Conservation (phyloP, 2,888 invertebrate species). For the Eucera pruinosa region DNA sequence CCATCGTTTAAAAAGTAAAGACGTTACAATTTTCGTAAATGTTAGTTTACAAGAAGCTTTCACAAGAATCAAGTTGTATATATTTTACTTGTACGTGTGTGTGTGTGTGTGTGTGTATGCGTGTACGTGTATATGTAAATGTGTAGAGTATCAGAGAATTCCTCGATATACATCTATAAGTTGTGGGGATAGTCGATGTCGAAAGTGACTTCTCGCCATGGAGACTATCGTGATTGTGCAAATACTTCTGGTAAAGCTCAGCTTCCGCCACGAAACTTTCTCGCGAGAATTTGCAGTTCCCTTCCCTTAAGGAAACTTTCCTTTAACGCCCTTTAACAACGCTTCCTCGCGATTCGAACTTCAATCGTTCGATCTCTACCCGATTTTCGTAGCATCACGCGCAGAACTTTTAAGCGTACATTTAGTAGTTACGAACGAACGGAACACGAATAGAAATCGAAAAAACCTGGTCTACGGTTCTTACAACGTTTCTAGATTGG, state of each 20-base stretch:
- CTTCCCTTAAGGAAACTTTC: too few relatives aligned
- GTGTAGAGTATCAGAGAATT: constrained; percentile 38
- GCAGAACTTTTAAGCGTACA: constrained; percentile 8
- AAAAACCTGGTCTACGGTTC: constrained; percentile 11
- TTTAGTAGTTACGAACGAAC: constrained; percentile 5
- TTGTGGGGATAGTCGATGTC: constrained; percentile 40
- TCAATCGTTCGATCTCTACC: background rate
- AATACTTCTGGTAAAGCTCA: constrained; percentile 39
- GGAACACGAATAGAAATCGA: constrained; percentile 15
- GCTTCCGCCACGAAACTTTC: constrained; percentile 13
- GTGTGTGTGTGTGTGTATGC: constrained; percentile 9
- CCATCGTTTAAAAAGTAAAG: constrained; percentile 62
- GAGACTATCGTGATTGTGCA: constrained; percentile 59
- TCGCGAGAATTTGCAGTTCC: background rate
- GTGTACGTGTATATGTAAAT: background rate
- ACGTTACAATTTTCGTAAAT: constrained; percentile 52
- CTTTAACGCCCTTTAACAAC: background rate
- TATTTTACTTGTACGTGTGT: constrained; percentile 6
- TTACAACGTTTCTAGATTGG: background rate
- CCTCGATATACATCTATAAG: constrained; percentile 36
- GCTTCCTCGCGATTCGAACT: too few relatives aligned
- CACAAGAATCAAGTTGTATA: constrained; percentile 28
- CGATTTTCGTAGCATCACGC: background rate
- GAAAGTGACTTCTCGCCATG: constrained; percentile 33
- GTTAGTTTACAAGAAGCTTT: constrained; percentile 60